phyloP scores from a whole-genome alignment of 2,888 invertebrate genomes.

The Erynnis tages region DNA sequence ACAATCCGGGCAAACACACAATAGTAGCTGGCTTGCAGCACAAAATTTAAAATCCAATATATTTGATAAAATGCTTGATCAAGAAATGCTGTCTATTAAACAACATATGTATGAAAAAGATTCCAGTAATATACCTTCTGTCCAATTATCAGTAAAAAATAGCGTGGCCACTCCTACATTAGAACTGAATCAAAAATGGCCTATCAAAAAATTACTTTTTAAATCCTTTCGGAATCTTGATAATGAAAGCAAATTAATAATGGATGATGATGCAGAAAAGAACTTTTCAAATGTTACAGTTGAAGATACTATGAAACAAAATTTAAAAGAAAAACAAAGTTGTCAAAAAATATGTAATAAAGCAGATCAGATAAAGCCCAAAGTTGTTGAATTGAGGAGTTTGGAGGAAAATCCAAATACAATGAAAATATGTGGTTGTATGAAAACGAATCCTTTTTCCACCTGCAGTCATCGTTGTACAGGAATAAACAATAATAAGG shows the following conservation, averaged over 20 bases:
- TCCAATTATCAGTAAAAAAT: conserved; percentile 40
- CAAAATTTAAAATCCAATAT: conserved; percentile 54
- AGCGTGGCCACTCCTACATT: conserved; percentile 49
- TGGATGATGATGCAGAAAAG: background rate
- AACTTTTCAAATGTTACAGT: background rate
- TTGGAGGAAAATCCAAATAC: conserved; percentile 32
- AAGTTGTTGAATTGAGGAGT: conserved; percentile 59
- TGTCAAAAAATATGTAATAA: conserved; percentile 19
- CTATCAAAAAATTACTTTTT: conserved; percentile 39
- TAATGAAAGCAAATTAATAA: background rate
- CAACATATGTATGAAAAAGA: conserved; percentile 52
- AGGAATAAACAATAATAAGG: conserved; percentile 4
- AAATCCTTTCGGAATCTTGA: background rate
- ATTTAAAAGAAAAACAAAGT: background rate
- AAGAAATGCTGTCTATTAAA: conserved; percentile 62
- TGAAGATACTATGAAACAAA: background rate
- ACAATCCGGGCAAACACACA: background rate
- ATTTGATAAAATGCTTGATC: conserved; percentile 60
- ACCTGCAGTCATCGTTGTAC: conserved; percentile 40
- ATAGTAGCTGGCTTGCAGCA: conserved; percentile 5
- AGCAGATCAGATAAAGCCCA: conserved; percentile 40
- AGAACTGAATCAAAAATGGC: conserved; percentile 59
- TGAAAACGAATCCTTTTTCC: conserved; percentile 36
- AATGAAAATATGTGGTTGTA: conserved; percentile 44
- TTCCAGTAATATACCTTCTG: conserved; percentile 35